These are phyloP conservation scores for Onychorhynchus coronatus DNA, from an alignment of 2,113 vertebrate genomes.

Conservation along the genomic window DNA sequence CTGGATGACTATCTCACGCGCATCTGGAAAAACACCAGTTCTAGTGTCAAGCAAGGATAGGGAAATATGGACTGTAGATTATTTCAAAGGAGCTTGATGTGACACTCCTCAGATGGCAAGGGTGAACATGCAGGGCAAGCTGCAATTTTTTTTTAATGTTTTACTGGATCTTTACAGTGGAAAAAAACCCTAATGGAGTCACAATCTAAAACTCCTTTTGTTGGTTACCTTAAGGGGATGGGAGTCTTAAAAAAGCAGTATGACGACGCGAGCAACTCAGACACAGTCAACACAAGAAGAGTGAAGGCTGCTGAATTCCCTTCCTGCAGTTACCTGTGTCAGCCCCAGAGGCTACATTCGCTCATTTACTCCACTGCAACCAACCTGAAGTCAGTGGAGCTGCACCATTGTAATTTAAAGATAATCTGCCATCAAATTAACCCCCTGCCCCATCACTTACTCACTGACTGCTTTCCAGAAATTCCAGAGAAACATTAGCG, in stretches of 20 bases:
- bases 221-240: neutral
- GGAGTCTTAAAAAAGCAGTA: neutral
- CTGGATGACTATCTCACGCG: too few relatives aligned
- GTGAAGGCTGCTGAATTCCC: neutral
- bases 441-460: neutral
- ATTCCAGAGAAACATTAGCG: neutral
- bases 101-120: neutral
- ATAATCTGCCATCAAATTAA: neutral
- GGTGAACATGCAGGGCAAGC: neutral
- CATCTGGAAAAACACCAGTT: neutral
- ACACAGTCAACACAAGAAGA: neutral
- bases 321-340: neutral
- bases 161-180: neutral
- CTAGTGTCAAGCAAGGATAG: neutral
- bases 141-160: neutral
- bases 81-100: neutral
- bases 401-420: neutral
- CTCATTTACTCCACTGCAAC: neutral
- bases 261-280: neutral
- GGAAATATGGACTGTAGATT: neutral
- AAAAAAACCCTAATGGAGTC: neutral
- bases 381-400: neutral
- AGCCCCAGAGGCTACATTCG: neutral
- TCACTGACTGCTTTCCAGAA: neutral
- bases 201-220: neutral